Evolutionary conservation across 2,797 vertebrate genomes (phyloP), one percentile per base, ranked within the genome.

Genomic region (Sebastes baramenuke): DNA sequence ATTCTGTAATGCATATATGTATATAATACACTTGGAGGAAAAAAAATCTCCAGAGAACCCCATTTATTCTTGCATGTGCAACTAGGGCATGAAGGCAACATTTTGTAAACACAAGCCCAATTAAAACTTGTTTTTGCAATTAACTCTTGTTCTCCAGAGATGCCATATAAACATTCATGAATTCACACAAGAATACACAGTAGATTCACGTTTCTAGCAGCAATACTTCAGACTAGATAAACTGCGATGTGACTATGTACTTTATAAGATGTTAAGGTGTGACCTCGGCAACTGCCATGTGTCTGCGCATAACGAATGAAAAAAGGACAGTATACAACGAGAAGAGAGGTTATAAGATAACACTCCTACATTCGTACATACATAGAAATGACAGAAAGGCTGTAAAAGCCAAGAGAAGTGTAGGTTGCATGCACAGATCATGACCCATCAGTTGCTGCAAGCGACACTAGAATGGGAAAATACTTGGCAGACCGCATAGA

Each of bases 71-170:
- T 77, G 58, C 64, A 36, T 49, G 67, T 84, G 67, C 36, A 90
- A 89, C 68, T 81, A 72, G 77, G 80, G 73, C 87, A 84, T 56
- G 78, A 82, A 89, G 73, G 75, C 75, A 86, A 83, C 79, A 84
- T 83, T 92, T 88, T 87, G 85, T 85, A 86, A 92, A 89, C 87
- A 88, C 29, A 1, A 87, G 68, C 79, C 78, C 83, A 88, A 91
- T 92, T 91, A 93, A 92, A 93, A 87, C 59, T 84, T 88, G 67
- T 74, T 88, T 87, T 83, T 83, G 80, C 75, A 89, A 92, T 82
- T 87, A 88, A 77, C 72, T 36, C 9, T 29, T 55, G 56, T 24
- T 88, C 82, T 88, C 79, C 24, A 13, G 79, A 86, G 83, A 82
- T 66, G 52, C 20, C 38, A 4, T 36, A 29, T 29, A 73, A 86